These are phyloP conservation scores for Pemphredon lugubris DNA, from an alignment of 2,888 invertebrate genomes.

Conservation along the genomic window DNA sequence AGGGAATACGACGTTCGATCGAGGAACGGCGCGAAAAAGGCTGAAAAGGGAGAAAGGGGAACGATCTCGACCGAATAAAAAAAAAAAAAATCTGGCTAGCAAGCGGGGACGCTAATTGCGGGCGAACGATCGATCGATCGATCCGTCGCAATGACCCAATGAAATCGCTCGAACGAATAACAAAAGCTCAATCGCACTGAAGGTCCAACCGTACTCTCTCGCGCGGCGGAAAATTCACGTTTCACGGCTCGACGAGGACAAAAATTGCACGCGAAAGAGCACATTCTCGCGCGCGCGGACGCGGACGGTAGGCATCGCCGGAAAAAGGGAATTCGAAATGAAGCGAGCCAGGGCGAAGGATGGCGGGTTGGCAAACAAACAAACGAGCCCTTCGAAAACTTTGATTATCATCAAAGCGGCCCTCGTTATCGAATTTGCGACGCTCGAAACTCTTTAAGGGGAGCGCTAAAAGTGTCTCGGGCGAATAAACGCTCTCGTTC, in stretches of 20 bases:
- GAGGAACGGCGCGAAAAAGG: conserved; percentile 1
- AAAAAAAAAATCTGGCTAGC: conserved; percentile 43
- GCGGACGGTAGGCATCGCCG: neutral
- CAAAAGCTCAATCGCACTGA: conserved; percentile 66
- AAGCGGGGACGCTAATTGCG: conserved; percentile 45
- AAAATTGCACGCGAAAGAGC: conserved; percentile 41
- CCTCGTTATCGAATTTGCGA: conserved; percentile 31
- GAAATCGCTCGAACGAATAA: conserved; percentile 57
- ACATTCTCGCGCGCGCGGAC: neutral
- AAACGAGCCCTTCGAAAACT: conserved; percentile 35
- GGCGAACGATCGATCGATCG: conserved; percentile 32
- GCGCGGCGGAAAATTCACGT: conserved; percentile 52
- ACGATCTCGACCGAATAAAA: conserved; percentile 2
- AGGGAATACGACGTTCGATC: neutral
- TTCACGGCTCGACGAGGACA: conserved; percentile 52
- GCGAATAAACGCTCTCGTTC: conserved; percentile 15
- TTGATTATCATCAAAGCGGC: conserved; percentile 36
- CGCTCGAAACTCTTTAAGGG: neutral
- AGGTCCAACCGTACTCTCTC: conserved; percentile 24
- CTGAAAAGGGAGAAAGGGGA: neutral
- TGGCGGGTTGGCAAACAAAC: too few species aligned
- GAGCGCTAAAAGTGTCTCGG: neutral
- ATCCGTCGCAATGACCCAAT: conserved; percentile 43
- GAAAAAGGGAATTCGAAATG: conserved; percentile 31
- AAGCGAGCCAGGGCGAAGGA: conserved; percentile 4